Conservation (phyloP, 1,140 invertebrate genomes). For the Listronotus bonariensis region DNA sequence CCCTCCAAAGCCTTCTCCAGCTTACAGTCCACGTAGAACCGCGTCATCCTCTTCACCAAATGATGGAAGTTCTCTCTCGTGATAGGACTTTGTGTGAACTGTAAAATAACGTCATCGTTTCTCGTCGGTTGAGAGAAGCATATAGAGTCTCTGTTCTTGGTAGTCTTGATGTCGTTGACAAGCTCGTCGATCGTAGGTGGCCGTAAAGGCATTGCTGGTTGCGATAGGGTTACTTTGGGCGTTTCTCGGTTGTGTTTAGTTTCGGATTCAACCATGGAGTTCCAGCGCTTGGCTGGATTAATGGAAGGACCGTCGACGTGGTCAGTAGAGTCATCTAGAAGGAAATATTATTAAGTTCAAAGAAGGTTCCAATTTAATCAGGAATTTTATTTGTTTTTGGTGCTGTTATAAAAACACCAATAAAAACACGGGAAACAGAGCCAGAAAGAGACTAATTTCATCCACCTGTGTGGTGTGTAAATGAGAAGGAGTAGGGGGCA, state of each 20-base stretch:
- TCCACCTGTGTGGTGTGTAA: no score
- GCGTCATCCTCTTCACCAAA: slow-evolving; percentile 87
- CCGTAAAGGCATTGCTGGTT: slow-evolving; percentile 41
- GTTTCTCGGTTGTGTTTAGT: slow-evolving; percentile 40
- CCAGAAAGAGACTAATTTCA: no score
- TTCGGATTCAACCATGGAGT: slow-evolving; percentile 44
- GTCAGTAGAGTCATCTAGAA: slow-evolving; percentile 29
- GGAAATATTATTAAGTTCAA: neutral
- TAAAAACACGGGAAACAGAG: no score
- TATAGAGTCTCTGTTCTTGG: slow-evolving; percentile 56
- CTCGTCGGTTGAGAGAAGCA: slow-evolving; percentile 88
- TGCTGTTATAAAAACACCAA: no score
- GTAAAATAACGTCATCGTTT: slow-evolving; percentile 79
- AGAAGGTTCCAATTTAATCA: no score
- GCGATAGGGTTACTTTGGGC: slow-evolving; percentile 45
- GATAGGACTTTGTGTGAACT: slow-evolving; percentile 64
- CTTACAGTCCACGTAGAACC: slow-evolving; percentile 79
- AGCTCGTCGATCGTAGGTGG: neutral
- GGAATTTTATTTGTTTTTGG: no score
- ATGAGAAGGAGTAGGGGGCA: no score
- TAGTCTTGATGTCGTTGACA: slow-evolving; percentile 22
- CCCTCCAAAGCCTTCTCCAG: slow-evolving; percentile 68
- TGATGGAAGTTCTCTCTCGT: slow-evolving; percentile 70
- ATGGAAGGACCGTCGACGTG: slow-evolving; percentile 17
- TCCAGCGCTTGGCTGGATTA: slow-evolving; percentile 38